Evolutionary conservation across 2,888 invertebrate species (phyloP).

Genomic region (Pyralis farinalis): DNA sequence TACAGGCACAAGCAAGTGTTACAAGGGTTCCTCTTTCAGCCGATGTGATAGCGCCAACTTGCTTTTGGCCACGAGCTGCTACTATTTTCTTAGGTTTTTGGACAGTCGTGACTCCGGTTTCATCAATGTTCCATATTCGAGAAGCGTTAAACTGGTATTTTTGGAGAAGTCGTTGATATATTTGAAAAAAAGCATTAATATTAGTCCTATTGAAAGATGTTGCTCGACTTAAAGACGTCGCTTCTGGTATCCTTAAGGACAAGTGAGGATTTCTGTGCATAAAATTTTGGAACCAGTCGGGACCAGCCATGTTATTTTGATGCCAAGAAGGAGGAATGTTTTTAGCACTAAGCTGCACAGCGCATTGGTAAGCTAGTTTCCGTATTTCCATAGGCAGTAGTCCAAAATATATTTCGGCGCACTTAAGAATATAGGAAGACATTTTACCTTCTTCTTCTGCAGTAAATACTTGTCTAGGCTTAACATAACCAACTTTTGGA

Average conservation of each 20-base stretch:
- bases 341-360: neutral
- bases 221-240: slow-evolving; percentile 13
- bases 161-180: neutral
- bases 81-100: slow-evolving; percentile 7
- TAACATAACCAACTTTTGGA: too few species aligned
- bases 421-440: slow-evolving; percentile 12
- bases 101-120: slow-evolving; percentile 6
- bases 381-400: slow-evolving; percentile 16
- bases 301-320: slow-evolving; percentile 15
- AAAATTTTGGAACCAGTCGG: slow-evolving; percentile 17
- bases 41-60: too few species aligned
- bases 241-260: slow-evolving; percentile 14
- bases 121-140: slow-evolving; percentile 10
- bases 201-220: slow-evolving; percentile 13
- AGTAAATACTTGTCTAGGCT: too few species aligned
- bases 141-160: slow-evolving; percentile 1
- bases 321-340: slow-evolving; percentile 12
- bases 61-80: too few species aligned
- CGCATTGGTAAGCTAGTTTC: slow-evolving; percentile 15
- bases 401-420: slow-evolving; percentile 17
- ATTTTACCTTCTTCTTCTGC: slow-evolving; percentile 10
- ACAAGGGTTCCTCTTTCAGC: too few species aligned
- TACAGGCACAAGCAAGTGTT: too few species aligned
- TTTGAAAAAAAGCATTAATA: slow-evolving; percentile 7
- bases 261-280: slow-evolving; percentile 12